These are phyloP conservation scores for Lagodon rhomboides DNA, from an alignment of 2,797 vertebrate genomes.

Conservation along the genomic window DNA sequence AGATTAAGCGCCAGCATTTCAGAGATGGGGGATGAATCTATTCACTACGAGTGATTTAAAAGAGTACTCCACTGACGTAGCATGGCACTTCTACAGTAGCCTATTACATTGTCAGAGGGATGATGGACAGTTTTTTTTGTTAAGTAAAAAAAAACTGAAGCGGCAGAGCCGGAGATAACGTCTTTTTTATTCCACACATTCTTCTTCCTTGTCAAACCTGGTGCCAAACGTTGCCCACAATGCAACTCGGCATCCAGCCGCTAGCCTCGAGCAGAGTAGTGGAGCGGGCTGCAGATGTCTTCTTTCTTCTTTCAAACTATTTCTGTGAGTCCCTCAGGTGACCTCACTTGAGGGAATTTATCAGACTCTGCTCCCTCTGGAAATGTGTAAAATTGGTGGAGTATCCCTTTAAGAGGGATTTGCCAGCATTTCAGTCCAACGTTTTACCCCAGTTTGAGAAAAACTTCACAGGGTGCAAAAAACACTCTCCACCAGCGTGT, in stretches of 20 bases:
- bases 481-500: slow-evolving; percentile 40
- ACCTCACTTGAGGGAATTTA: slow-evolving; percentile 1
- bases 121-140: not conserved
- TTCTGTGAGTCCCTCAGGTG: not conserved
- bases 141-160: not conserved
- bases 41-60: slow-evolving; percentile 12
- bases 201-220: not conserved
- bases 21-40: slow-evolving; percentile 1
- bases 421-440: slow-evolving; percentile 18
- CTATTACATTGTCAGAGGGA: not conserved
- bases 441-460: slow-evolving; percentile 5
- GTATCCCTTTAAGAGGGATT: not conserved
- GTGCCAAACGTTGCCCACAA: not conserved
- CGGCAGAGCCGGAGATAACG: not conserved
- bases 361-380: not conserved
- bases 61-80: not conserved
- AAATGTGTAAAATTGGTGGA: not conserved
- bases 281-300: not conserved
- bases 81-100: not conserved
- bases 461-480: slow-evolving; percentile 52
- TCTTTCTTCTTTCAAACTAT: not conserved
- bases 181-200: not conserved
- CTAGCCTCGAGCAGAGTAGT: not conserved
- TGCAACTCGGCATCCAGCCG: not conserved
- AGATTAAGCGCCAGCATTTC: slow-evolving; percentile 39